Percentiles rank a stretch among this genome's conserved stretches.
These are phyloP conservation scores for Plebejus melissa DNA, from an alignment of 2,888 invertebrate species.

Conservation along the genomic window DNA sequence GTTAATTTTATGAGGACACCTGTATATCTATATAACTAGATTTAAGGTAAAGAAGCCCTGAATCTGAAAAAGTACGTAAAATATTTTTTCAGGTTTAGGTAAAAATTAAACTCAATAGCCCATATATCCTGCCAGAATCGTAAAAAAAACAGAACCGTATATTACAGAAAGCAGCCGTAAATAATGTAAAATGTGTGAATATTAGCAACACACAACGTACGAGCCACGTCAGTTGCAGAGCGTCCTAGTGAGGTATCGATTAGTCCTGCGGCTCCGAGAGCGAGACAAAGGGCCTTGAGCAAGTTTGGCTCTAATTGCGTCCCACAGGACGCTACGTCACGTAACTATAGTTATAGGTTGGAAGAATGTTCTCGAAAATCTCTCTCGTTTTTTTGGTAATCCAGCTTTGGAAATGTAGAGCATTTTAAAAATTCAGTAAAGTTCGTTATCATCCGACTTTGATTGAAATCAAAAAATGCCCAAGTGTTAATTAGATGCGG, in stretches of 20 bases:
- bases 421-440: not conserved
- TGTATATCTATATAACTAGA: not conserved
- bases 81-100: too few species aligned
- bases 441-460: not conserved
- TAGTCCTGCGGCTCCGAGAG: conserved; percentile 24
- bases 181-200: conserved; percentile 15
- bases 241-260: conserved; percentile 27
- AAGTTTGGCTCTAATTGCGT: conserved; percentile 28
- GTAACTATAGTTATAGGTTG: conserved; percentile 20
- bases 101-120: not conserved
- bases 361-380: conserved; percentile 20
- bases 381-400: conserved; percentile 5
- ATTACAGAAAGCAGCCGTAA: not conserved
- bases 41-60: not conserved
- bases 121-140: not conserved
- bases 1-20: not conserved
- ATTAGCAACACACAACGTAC: conserved; percentile 17
- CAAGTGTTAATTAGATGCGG: not conserved
- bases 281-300: conserved; percentile 28
- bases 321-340: conserved; percentile 26
- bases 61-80: too few species aligned
- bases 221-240: conserved; percentile 21
- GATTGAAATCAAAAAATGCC: not conserved
- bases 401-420: conserved; percentile 8
- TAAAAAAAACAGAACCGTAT: not conserved